phyloP scores from a whole-genome alignment of 1,140 invertebrate species.

The Ditylenchus dipsaci region DNA sequence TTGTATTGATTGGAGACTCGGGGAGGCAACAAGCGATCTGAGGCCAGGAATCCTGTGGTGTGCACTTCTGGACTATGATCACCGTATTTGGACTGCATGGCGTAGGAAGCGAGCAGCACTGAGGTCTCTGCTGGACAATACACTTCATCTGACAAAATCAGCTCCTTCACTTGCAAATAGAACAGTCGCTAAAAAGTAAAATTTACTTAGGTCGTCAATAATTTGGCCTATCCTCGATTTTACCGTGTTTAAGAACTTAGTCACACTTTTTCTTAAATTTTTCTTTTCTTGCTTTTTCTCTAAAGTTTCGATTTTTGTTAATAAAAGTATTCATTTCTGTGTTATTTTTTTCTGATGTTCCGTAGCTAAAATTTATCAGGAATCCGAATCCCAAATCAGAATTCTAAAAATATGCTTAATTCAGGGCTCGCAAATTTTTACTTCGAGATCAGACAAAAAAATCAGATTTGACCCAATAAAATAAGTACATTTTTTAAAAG shows the following conservation, averaged over 20 bases:
- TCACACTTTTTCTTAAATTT: background rate
- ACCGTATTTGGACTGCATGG: slow-evolving; percentile 91
- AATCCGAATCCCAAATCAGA: too few species aligned
- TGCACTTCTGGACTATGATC: slow-evolving; percentile 77
- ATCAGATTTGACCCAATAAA: too few species aligned
- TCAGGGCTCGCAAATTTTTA: too few species aligned
- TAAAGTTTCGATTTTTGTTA: too few species aligned
- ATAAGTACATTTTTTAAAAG: too few species aligned
- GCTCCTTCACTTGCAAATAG: slow-evolving; percentile 67
- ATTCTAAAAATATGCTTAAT: too few species aligned
- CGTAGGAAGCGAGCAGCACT: slow-evolving; percentile 91
- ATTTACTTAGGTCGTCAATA: background rate
- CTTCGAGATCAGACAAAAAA: too few species aligned
- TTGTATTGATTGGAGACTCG: slow-evolving; percentile 88
- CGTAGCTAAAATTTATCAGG: too few species aligned
- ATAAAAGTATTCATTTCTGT: too few species aligned
- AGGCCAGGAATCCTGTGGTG: slow-evolving; percentile 72
- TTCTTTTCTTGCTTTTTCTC: background rate
- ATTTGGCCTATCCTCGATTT: background rate
- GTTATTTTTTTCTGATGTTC: too few species aligned
- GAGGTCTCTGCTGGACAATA: slow-evolving; percentile 72
- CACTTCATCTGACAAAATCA: slow-evolving; percentile 64
- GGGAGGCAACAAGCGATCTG: slow-evolving; percentile 86
- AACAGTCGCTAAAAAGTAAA: slow-evolving; percentile 62
- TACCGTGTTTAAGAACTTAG: too few species aligned